A percentile compares a stretch with the other conserved stretches of the same genome.
Evolutionary conservation across 2,113 vertebrate species (phyloP).

Genomic region (Siniperca chuatsi): DNA sequence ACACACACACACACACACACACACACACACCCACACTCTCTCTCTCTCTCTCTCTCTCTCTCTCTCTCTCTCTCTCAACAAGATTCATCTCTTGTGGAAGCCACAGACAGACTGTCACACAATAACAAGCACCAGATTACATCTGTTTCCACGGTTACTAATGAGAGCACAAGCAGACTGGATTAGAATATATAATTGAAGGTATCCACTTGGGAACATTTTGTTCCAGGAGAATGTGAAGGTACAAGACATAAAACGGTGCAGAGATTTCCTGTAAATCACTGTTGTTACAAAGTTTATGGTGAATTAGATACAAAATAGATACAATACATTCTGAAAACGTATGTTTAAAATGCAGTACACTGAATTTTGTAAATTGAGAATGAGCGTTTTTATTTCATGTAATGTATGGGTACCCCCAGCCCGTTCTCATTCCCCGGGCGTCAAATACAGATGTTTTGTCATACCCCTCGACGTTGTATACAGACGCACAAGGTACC

Average conservation of each 20-base stretch:
- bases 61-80: background rate
- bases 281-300: background rate
- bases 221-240: slow-evolving; percentile 30
- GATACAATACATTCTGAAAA: background rate
- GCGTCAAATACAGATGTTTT: too few species aligned
- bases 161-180: slow-evolving; percentile 43
- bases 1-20: slow-evolving; percentile 27
- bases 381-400: background rate
- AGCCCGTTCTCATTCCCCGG: too few species aligned
- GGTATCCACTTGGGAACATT: slow-evolving; percentile 45
- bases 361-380: background rate
- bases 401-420: too few species aligned
- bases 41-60: slow-evolving; percentile 4
- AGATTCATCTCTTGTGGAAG: slow-evolving; percentile 34
- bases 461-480: too few species aligned
- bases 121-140: slow-evolving; percentile 55
- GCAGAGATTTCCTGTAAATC: background rate
- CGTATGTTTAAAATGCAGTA: background rate
- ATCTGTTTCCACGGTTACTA: slow-evolving; percentile 67
- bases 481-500: too few species aligned
- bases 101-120: slow-evolving; percentile 23
- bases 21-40: slow-evolving; percentile 9
- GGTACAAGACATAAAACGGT: background rate
- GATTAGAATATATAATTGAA: slow-evolving; percentile 62
- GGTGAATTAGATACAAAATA: background rate